Evolutionary conservation across 35 echinoderm and acorn worm species (phyloP).

Genomic region (Heliocidaris erythrogramma): DNA sequence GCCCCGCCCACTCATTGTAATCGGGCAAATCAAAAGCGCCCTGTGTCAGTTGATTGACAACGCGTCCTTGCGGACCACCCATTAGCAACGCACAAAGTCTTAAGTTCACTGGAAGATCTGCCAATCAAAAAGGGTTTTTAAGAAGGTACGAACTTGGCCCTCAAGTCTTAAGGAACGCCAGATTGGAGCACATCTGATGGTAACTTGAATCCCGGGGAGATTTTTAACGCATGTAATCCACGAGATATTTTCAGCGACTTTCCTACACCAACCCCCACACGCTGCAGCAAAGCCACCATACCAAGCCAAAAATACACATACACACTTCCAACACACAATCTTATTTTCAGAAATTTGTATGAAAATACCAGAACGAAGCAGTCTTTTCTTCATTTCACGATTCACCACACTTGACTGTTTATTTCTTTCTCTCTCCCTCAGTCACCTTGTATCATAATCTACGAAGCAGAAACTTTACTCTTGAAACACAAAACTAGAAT

Average conservation of each 20-base stretch:
- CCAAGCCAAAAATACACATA: neutral
- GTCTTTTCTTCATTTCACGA: constrained; percentile 25
- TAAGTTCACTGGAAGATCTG: constrained; percentile 20
- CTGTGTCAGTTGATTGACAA: constrained; percentile 11
- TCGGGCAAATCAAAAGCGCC: constrained; percentile 52
- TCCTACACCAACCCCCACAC: neutral
- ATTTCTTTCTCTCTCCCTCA: neutral
- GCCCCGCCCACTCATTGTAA: constrained; percentile 58
- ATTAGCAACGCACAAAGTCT: constrained; percentile 34
- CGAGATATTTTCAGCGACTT: neutral
- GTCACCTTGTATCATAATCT: neutral
- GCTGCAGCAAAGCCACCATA: neutral
- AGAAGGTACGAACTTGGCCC: constrained; percentile 46
- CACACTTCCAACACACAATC: constrained; percentile 11
- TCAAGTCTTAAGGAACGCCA: constrained; percentile 16
- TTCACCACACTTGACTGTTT: constrained; percentile 45
- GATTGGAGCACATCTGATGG: constrained; percentile 35
- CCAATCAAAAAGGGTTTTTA: constrained; percentile 29
- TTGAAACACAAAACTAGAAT: neutral
- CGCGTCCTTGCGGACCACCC: constrained; percentile 42
- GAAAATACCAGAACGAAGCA: constrained; percentile 27
- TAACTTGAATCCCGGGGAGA: constrained; percentile 22
- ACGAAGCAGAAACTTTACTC: neutral
- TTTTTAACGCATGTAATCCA: constrained; percentile 25
- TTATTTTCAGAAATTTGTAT: constrained; percentile 36